These are phyloP conservation scores for Desoria tigrina DNA, from an alignment of 2,888 invertebrate genomes.

Conservation along the genomic window DNA sequence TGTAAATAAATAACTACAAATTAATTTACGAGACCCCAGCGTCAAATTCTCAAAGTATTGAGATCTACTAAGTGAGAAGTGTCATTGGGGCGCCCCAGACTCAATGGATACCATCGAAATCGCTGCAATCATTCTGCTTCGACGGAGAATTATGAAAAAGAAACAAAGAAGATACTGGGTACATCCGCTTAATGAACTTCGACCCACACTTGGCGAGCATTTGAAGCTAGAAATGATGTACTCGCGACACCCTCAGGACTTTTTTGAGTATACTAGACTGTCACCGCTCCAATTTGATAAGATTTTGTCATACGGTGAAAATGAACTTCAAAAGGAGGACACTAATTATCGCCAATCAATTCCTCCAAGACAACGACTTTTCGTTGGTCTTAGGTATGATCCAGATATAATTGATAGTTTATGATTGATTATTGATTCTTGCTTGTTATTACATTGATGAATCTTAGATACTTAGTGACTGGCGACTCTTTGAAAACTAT, in stretches of 20 bases:
- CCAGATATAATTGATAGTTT: background rate
- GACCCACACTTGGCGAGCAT: background rate
- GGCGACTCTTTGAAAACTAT: background rate
- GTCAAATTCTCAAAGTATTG: no score
- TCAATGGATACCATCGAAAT: no score
- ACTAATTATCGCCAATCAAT: background rate
- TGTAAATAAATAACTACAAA: no score
- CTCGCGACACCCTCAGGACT: background rate
- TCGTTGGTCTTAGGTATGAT: background rate
- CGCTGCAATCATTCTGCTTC: no score
- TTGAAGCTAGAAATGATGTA: background rate
- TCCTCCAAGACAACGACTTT: background rate
- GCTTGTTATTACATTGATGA: background rate
- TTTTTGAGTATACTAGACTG: background rate
- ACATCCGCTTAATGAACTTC: background rate
- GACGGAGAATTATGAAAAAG: no score
- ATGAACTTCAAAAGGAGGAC: no score
- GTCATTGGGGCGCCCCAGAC: no score
- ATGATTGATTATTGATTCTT: background rate
- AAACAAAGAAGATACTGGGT: background rate
- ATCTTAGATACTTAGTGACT: background rate
- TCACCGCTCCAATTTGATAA: background rate
- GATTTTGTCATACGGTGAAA: background rate
- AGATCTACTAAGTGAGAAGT: no score
- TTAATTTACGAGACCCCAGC: no score